Evolutionary conservation across 2,888 invertebrate genomes (phyloP).

Genomic region (Acrobasis consociella): DNA sequence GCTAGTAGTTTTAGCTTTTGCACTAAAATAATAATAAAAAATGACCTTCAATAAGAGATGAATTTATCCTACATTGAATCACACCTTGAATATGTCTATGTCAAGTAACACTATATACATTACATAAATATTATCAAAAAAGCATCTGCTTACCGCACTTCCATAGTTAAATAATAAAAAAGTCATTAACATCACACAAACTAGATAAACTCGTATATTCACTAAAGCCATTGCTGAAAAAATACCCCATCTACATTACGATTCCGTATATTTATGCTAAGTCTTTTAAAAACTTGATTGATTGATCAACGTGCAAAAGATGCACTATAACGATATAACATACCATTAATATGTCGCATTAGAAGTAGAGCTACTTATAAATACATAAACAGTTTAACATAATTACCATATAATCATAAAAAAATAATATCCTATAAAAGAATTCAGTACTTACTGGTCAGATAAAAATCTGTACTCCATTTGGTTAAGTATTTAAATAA

Average conservation of each 20-base stretch:
- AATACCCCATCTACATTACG: background rate
- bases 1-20: no score
- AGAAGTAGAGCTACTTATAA: conserved; percentile 16
- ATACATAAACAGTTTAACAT: conserved; percentile 12
- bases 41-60: no score
- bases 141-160: conserved; percentile 44
- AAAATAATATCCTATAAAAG: background rate
- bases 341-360: conserved; percentile 42
- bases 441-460: background rate
- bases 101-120: no score
- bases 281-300: conserved; percentile 24
- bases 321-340: conserved; percentile 37
- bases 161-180: conserved; percentile 35
- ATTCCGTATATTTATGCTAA: background rate
- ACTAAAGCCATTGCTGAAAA: conserved; percentile 26
- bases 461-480: no score
- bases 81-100: no score
- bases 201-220: conserved; percentile 21
- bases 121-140: no score
- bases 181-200: conserved; percentile 28
- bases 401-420: conserved; percentile 17
- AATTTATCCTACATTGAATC: no score
- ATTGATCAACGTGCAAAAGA: conserved; percentile 46
- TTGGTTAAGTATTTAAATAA: no score
- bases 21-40: no score